Evolutionary conservation across 2,797 vertebrate genomes (phyloP).

Genomic region (Taeniopygia guttata): DNA sequence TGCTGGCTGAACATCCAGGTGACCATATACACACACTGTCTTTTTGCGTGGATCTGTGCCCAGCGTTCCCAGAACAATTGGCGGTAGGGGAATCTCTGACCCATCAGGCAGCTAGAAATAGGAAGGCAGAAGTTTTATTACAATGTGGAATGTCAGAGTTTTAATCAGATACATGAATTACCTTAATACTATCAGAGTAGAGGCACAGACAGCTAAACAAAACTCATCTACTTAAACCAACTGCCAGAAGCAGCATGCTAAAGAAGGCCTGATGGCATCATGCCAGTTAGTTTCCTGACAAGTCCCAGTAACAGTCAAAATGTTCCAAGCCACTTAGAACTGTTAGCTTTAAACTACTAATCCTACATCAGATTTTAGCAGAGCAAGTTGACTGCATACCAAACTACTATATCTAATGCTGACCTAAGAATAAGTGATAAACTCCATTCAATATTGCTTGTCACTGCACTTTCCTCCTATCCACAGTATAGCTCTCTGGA

Average conservation of each 20-base stretch:
- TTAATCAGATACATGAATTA: not conserved
- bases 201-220: not conserved
- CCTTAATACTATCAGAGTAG: not conserved
- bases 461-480: not conserved
- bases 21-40: conserved; percentile 94
- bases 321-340: not conserved
- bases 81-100: conserved; percentile 90
- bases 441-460: not conserved
- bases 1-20: conserved; percentile 95
- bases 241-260: not conserved
- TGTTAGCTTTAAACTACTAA: not conserved
- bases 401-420: not conserved
- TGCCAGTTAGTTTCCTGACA: not conserved
- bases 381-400: not conserved
- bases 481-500: not conserved
- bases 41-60: conserved; percentile 91
- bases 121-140: not conserved
- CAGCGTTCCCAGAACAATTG: conserved; percentile 86
- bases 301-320: not conserved
- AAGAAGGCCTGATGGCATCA: not conserved
- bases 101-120: conserved; percentile 83
- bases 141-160: not conserved
- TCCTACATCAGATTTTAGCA: not conserved
- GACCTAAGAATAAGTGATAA: not conserved
- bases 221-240: not conserved